Evolutionary conservation across 2,888 invertebrate species (phyloP).

Genomic region (Atethmia centrago): DNA sequence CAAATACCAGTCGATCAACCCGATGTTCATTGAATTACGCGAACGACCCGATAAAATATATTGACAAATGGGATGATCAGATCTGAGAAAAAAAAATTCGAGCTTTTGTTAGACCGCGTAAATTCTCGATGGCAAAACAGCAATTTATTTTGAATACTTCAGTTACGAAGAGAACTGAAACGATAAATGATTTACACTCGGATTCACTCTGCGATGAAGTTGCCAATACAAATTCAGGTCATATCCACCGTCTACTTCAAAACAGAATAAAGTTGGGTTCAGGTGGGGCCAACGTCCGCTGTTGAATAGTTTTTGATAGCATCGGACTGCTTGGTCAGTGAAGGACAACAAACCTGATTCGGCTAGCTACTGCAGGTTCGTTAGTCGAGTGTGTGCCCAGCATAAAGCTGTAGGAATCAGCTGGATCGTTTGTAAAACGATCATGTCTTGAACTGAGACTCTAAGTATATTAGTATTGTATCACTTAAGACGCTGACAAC

Average conservation of each 20-base stretch:
- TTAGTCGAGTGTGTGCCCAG: neutral
- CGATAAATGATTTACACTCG: constrained; percentile 21
- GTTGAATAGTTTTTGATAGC: constrained; percentile 19
- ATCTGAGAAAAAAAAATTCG: constrained; percentile 41
- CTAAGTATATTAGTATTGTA: neutral
- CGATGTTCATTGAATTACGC: constrained; percentile 42
- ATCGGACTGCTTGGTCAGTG: neutral
- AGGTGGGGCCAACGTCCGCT: neutral
- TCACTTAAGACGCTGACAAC: too few species aligned
- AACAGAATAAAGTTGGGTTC: neutral
- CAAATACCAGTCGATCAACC: constrained; percentile 30
- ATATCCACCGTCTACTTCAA: constrained; percentile 4
- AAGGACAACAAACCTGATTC: constrained; percentile 7
- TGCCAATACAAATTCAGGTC: constrained; percentile 28
- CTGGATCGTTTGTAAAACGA: constrained; percentile 16
- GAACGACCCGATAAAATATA: constrained; percentile 26
- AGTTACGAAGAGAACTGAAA: constrained; percentile 20
- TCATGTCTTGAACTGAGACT: neutral
- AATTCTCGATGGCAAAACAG: constrained; percentile 26
- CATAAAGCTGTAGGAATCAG: neutral
- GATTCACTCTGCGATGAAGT: constrained; percentile 6
- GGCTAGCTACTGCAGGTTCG: neutral
- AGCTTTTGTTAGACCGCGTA: constrained; percentile 38
- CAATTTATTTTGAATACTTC: constrained; percentile 37
- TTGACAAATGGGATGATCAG: constrained; percentile 39